phyloP scores from a whole-genome alignment of 2,888 invertebrate species.

The Diploptera punctata region DNA sequence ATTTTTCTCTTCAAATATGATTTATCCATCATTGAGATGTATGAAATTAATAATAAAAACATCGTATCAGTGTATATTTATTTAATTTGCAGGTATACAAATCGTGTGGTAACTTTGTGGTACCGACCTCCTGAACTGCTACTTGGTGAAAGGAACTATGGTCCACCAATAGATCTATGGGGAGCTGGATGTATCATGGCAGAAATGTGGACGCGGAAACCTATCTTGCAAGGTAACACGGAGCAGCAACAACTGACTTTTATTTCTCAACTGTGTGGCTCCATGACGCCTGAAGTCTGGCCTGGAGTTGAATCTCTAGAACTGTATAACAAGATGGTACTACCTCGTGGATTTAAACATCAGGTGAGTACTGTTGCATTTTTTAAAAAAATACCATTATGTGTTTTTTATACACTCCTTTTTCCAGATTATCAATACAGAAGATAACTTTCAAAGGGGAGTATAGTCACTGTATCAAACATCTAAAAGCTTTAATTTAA shows the following conservation, averaged over 20 bases:
- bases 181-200: constrained; percentile 99
- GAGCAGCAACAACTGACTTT: constrained; percentile 95
- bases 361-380: too few species aligned
- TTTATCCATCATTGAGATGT: too few species aligned
- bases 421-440: too few species aligned
- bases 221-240: constrained; percentile 95
- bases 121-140: constrained; percentile 79
- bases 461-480: too few species aligned
- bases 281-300: constrained; percentile 93
- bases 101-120: constrained; percentile 97
- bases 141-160: constrained; percentile 90
- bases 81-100: constrained; percentile 87
- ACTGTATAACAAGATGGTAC: constrained; percentile 84
- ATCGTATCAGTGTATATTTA: too few species aligned
- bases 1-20: too few species aligned
- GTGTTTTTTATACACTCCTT: too few species aligned
- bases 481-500: too few species aligned
- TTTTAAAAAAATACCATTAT: too few species aligned
- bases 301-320: constrained; percentile 91
- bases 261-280: constrained; percentile 95
- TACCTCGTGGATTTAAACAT: constrained; percentile 85
- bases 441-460: too few species aligned
- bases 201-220: constrained; percentile 96
- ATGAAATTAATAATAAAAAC: too few species aligned
- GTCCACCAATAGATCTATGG: constrained; percentile 96